Percentiles rank a stretch among this genome's conserved stretches.
These are phyloP conservation scores for Polypterus bichir DNA, from an alignment of 2,113 vertebrate species.

Conservation along the genomic window DNA sequence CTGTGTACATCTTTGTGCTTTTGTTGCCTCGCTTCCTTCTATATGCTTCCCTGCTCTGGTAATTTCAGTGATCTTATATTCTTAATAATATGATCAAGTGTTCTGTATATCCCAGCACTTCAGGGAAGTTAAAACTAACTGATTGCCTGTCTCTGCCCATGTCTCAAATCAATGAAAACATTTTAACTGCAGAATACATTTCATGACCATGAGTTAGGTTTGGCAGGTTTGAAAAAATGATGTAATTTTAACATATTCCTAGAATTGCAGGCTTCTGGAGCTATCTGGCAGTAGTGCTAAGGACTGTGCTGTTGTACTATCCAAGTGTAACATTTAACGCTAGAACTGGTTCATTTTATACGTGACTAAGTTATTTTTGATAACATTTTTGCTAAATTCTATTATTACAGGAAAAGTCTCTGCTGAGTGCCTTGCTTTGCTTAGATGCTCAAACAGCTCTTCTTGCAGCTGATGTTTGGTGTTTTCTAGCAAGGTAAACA, in stretches of 20 bases:
- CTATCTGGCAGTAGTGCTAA: too few relatives aligned
- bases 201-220: not conserved
- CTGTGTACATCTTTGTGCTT: conserved; percentile 73
- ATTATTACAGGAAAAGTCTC: conserved; percentile 54
- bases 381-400: not conserved
- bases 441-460: conserved; percentile 62
- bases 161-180: too few relatives aligned
- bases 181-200: too few relatives aligned
- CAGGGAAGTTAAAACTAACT: too few relatives aligned
- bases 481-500: conserved; percentile 78
- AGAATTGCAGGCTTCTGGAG: too few relatives aligned
- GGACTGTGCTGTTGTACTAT: too few relatives aligned
- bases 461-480: conserved; percentile 79
- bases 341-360: too few relatives aligned
- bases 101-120: too few relatives aligned
- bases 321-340: too few relatives aligned
- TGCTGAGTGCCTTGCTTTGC: conserved; percentile 65
- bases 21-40: conserved; percentile 57
- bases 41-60: conserved; percentile 67
- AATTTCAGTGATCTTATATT: conserved; percentile 22
- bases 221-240: not conserved
- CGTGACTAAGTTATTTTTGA: too few relatives aligned
- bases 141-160: too few relatives aligned
- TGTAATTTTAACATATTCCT: not conserved
- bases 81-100: too few relatives aligned